Conservation (phyloP, 2,888 invertebrate species). For the Lathronympha strigana region DNA sequence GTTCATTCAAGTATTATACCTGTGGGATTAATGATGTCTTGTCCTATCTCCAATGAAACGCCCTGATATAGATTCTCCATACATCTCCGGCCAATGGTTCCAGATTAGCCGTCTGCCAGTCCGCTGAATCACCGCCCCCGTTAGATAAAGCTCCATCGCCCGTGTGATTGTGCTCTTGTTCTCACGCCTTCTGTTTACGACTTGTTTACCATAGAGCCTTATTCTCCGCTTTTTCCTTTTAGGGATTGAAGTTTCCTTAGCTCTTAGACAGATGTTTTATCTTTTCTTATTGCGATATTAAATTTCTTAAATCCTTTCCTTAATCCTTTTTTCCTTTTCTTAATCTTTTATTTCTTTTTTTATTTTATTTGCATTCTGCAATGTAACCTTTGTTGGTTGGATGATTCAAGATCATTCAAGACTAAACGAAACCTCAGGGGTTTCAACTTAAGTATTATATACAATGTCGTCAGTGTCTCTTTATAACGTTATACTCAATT, state of each 20-base stretch:
- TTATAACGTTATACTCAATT: conserved; percentile 1
- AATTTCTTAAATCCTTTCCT: no score
- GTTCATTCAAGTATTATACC: no score
- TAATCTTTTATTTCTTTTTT: no score
- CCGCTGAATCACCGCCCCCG: conserved; percentile 5
- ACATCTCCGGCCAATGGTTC: neutral
- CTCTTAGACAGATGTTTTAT: neutral
- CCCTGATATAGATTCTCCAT: neutral
- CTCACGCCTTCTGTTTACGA: conserved; percentile 21
- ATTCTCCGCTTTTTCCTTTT: conserved; percentile 11
- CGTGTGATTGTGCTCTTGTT: conserved; percentile 14
- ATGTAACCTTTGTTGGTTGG: no score
- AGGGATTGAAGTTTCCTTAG: neutral
- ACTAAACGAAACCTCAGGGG: no score
- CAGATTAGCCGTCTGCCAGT: conserved; percentile 2
- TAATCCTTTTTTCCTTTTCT: no score
- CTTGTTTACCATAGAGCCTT: conserved; percentile 12
- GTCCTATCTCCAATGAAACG: no score
- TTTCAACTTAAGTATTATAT: no score
- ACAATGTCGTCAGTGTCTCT: neutral
- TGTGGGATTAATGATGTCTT: no score
- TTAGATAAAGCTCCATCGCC: conserved; percentile 31
- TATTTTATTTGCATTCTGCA: no score
- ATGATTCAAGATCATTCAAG: no score
- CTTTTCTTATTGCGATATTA: neutral